Conservation (phyloP, 2,797 vertebrate genomes). For the Taeniopygia guttata region DNA sequence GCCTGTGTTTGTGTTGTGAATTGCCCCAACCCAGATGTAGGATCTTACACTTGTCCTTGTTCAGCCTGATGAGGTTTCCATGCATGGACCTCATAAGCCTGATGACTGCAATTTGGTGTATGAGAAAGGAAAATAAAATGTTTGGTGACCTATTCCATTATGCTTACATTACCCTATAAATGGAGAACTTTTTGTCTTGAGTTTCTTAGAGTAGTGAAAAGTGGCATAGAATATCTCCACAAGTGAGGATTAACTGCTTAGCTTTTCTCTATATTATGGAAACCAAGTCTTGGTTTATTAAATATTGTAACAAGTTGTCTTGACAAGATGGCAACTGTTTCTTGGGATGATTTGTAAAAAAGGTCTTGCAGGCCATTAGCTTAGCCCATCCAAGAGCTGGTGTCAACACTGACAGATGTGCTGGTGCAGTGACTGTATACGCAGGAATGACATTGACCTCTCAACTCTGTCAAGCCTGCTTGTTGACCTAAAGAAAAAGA, state of each 20-base stretch:
- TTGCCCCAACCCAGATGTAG: background rate
- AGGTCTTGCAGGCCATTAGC: background rate
- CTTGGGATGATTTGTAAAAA: background rate
- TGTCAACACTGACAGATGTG: background rate
- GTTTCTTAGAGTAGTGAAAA: background rate
- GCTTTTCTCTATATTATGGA: background rate
- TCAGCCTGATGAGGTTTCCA: background rate
- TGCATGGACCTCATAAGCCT: background rate
- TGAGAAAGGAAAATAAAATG: background rate
- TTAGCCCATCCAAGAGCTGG: background rate
- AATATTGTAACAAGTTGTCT: background rate
- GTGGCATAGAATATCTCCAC: background rate
- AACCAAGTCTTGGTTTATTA: background rate
- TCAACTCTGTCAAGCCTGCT: background rate
- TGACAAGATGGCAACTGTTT: background rate
- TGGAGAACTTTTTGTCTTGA: accelerated
- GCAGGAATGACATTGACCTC: background rate
- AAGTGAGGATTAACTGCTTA: background rate
- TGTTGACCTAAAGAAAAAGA: background rate
- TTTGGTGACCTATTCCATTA: background rate
- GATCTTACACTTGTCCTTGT: no score
- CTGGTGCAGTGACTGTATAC: background rate
- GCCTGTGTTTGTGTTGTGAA: background rate
- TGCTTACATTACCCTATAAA: background rate
- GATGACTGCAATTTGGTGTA: background rate